Evolutionary conservation across 2,888 invertebrate genomes (phyloP).

Genomic region (Sesamia inferens): DNA sequence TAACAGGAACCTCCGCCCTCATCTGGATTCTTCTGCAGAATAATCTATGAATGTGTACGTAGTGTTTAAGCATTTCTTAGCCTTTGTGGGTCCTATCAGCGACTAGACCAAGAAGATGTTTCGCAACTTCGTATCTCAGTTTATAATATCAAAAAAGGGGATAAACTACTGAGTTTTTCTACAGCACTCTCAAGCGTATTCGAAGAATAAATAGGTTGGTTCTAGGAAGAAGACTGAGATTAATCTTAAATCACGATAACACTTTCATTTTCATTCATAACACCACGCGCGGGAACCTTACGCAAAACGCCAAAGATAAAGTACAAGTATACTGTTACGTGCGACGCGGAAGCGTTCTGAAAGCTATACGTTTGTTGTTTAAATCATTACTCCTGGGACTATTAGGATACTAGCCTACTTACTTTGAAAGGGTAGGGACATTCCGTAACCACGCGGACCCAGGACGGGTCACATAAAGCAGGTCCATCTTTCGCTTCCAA

Average conservation of each 20-base stretch:
- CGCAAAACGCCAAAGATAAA: background rate
- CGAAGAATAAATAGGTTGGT: background rate
- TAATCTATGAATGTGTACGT: background rate
- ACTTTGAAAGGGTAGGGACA: too few species aligned
- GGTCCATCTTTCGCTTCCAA: background rate
- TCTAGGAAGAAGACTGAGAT: background rate
- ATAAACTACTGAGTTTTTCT: background rate
- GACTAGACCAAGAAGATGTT: background rate
- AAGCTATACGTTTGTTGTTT: background rate
- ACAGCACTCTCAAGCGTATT: background rate
- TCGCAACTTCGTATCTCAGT: background rate
- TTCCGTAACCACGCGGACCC: too few species aligned
- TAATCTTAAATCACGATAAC: conserved; percentile 22
- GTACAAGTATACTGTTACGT: background rate
- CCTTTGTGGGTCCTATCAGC: background rate
- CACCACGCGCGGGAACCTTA: conserved; percentile 7
- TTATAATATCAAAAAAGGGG: background rate
- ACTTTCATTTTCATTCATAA: conserved; percentile 42
- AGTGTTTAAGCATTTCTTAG: too few species aligned
- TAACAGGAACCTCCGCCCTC: too few species aligned
- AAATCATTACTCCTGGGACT: too few species aligned
- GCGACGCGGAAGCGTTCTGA: background rate
- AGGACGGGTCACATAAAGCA: too few species aligned
- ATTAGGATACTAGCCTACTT: too few species aligned
- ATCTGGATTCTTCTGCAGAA: background rate